phyloP scores from a whole-genome alignment of 2,113 vertebrate genomes.

The Ammodytes dubius region DNA sequence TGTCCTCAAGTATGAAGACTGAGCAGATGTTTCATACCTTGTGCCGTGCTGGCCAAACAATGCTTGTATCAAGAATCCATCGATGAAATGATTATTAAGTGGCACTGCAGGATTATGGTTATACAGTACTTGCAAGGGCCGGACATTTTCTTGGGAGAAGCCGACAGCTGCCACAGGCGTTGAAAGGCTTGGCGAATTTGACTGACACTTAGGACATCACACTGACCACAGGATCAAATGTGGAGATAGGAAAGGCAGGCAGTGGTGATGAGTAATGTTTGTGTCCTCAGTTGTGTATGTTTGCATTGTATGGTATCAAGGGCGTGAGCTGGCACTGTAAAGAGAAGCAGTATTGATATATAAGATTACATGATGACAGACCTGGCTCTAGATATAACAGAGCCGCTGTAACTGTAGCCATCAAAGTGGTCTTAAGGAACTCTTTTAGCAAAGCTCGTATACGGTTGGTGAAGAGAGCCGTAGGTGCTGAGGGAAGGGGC shows the following conservation, averaged over 20 bases:
- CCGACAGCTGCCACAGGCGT: conserved; percentile 76
- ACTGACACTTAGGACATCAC: conserved; percentile 61
- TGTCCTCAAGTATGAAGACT: neutral
- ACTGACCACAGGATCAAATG: conserved; percentile 53
- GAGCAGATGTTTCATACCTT: conserved; percentile 21
- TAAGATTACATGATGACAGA: conserved; percentile 56
- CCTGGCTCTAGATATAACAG: conserved; percentile 45
- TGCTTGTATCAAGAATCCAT: conserved; percentile 20
- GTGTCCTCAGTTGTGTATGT: conserved; percentile 32
- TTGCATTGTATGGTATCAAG: conserved; percentile 33
- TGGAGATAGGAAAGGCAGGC: conserved; percentile 29
- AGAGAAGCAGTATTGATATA: conserved; percentile 19
- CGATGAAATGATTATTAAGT: conserved; percentile 67
- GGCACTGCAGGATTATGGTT: conserved; percentile 58
- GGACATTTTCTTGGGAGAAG: conserved; percentile 31
- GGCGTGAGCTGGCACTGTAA: conserved; percentile 32
- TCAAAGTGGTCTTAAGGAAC: conserved; percentile 67
- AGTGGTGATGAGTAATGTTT: conserved; percentile 48
- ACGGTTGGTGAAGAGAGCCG: conserved; percentile 43
- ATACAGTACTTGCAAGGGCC: conserved; percentile 25
- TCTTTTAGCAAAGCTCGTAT: conserved; percentile 59
- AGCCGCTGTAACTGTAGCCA: conserved; percentile 63
- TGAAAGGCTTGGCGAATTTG: conserved; percentile 59
- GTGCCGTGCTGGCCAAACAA: conserved; percentile 27
- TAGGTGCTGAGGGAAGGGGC: neutral